These are phyloP conservation scores for Achlya flavicornis DNA, from an alignment of 2,888 invertebrate genomes.

Conservation along the genomic window DNA sequence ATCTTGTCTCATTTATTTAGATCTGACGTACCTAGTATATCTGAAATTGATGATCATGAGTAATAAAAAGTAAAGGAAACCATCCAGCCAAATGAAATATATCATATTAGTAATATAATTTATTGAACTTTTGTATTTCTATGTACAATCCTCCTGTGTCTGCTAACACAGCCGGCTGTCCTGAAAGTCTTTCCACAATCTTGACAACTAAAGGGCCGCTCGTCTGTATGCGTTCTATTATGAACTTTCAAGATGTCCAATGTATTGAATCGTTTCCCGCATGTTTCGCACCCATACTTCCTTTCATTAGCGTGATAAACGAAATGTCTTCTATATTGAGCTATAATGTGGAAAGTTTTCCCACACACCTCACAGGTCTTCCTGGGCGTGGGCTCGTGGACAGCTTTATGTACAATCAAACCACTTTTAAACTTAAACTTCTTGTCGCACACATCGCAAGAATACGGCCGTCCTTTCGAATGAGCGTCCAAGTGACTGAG, in stretches of 20 bases:
- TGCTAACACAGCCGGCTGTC: constrained; percentile 76
- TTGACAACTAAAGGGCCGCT: constrained; percentile 71
- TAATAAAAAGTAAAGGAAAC: too few relatives aligned
- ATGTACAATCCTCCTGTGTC: constrained; percentile 76
- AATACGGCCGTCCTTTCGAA: constrained; percentile 63
- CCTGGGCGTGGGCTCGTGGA: constrained; percentile 74
- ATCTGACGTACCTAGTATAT: too few relatives aligned
- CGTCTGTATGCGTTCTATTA: constrained; percentile 76
- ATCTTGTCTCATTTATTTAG: too few relatives aligned
- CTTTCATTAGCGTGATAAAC: constrained; percentile 82
- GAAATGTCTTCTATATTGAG: constrained; percentile 78
- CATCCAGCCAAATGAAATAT: too few relatives aligned
- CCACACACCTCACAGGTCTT: constrained; percentile 82
- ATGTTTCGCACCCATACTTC: constrained; percentile 78
- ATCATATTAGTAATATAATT: constrained; percentile 24
- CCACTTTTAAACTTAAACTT: constrained; percentile 79
- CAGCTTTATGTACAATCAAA: constrained; percentile 70
- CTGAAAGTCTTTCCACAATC: constrained; percentile 79
- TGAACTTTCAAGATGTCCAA: constrained; percentile 79
- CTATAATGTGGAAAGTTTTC: constrained; percentile 78
- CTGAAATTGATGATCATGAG: too few relatives aligned
- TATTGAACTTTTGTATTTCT: constrained; percentile 54
- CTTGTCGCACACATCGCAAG: constrained; percentile 76
- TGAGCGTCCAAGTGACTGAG: constrained; percentile 74
- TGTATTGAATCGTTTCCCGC: constrained; percentile 82